Base-by-base conservation (phyloP, 1,140 invertebrate genomes). In the Habropoda laboriosa region DNA sequence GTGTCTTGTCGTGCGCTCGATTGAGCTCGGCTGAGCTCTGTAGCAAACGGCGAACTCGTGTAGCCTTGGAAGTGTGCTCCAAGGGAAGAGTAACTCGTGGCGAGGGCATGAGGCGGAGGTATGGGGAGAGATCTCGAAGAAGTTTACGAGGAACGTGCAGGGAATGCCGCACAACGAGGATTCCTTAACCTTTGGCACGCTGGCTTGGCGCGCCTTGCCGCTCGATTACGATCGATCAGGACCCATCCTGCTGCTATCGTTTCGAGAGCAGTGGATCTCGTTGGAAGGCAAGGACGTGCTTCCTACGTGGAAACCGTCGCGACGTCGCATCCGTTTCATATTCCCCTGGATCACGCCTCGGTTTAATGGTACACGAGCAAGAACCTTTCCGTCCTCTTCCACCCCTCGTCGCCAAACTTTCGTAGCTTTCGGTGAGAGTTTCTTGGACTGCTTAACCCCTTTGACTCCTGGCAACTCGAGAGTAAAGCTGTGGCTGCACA, bases 151-250 rank as follows among this genome's bases (percentile, higher is more conserved):
- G 79, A 79, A 80, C 67, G 68, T 75, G 82, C 67, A 58, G 79
- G 57, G 83, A 85, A 85, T 83, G 78, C 83, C 77, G 61, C 58
- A 74, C 79, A 74, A 83, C 40, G 74, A 78, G 73, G 73, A 86
- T 86, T 81, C 82, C 71, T 79, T 85, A 85, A 85, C 84, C 84
- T 86, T 86, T 86, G 72, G 53, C 84, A 85, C 72, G 76, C 68
- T 57, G 68, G 57, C 53, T 60, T 32, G 71, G 63, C 73, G 73
- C 57, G 68, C 79, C 68, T 83, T 35, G 82, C 57, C 51, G 24
- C 75, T 81, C 82, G 84, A 85, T 86, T 84, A 84, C 84, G 83
- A 86, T 86, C 82, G 84, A 86, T 85, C 84, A 64, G 61, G 61
- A 77, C 27, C 68, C 63, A 70, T 70, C 67, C 67, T 21, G 61